phyloP scores from a whole-genome alignment of 2,113 vertebrate species.

The Balaeniceps rex region DNA sequence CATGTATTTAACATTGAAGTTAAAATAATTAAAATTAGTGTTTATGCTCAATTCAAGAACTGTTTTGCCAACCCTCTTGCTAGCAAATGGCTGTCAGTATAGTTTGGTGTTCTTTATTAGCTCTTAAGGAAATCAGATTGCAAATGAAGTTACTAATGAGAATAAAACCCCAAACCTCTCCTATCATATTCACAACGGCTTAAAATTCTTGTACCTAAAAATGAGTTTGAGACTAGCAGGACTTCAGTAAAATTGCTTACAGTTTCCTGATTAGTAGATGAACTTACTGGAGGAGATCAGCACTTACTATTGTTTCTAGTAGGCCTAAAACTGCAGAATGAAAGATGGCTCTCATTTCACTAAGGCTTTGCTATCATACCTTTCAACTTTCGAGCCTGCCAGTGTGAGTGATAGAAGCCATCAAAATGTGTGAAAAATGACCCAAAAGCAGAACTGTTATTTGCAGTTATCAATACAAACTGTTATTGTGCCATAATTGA shows the following conservation, averaged over 20 bases:
- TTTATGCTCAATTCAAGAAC: not conserved
- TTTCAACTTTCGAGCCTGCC: constrained; percentile 54
- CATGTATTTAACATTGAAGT: not conserved
- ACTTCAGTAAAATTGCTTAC: not conserved
- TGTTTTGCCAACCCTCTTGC: not conserved
- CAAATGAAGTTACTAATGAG: not conserved
- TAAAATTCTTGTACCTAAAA: not conserved
- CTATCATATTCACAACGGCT: not conserved
- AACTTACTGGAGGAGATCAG: not conserved
- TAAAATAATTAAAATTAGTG: not conserved
- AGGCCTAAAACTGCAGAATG: not conserved
- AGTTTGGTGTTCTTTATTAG: not conserved
- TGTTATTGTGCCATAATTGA: constrained; percentile 67
- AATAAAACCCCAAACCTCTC: not conserved
- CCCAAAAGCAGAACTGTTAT: constrained; percentile 63
- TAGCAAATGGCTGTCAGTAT: not conserved
- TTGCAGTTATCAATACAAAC: constrained; percentile 68
- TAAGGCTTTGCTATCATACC: constrained; percentile 39
- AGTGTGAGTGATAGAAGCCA: constrained; percentile 59
- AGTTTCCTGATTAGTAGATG: not conserved
- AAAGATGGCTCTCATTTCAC: constrained; percentile 10
- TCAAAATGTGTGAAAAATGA: constrained; percentile 67
- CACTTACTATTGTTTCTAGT: not conserved
- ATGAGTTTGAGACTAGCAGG: not conserved
- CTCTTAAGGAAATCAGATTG: not conserved